Conservation (phyloP, 2,888 invertebrate species). For the Caenorhabditis wallacei region DNA sequence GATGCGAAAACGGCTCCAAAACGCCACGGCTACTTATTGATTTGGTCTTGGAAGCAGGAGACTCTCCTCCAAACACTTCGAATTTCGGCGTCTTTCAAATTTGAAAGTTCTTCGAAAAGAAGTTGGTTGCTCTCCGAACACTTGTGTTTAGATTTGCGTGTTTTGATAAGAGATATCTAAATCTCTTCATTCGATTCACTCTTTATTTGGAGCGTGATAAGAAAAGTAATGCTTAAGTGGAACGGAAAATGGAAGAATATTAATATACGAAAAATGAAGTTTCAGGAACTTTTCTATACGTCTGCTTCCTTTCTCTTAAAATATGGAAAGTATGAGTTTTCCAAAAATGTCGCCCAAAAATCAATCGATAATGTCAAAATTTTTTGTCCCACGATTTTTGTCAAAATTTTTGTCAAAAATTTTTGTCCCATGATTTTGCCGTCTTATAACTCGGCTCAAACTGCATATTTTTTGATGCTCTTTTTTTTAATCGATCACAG, state of each 20-base stretch:
- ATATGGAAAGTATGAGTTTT: too few species aligned
- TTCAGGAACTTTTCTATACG: too few species aligned
- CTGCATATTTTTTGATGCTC: too few species aligned
- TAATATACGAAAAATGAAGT: too few species aligned
- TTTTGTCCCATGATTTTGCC: too few species aligned
- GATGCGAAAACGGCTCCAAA: constrained; percentile 51
- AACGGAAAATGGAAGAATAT: constrained; percentile 13
- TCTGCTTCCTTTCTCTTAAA: too few species aligned
- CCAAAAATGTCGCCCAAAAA: too few species aligned
- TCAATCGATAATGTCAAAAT: too few species aligned
- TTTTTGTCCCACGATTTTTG: too few species aligned
- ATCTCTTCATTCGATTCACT: constrained; percentile 18
- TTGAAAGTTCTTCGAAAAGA: constrained; percentile 11
- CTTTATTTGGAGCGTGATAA: constrained; percentile 25
- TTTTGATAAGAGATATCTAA: constrained; percentile 45
- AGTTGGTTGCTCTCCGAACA: constrained; percentile 20
- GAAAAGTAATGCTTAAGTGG: constrained; percentile 44
- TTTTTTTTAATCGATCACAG: too few species aligned
- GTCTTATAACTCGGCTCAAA: too few species aligned
- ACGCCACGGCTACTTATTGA: constrained; percentile 57
- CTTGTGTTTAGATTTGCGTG: constrained; percentile 26
- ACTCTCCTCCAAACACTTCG: constrained; percentile 6
- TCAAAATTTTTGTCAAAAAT: too few species aligned
- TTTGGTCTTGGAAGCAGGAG: constrained; percentile 13
- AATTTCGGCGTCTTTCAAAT: background rate